A percentile compares a stretch with the other conserved stretches of the same genome.
Evolutionary conservation across 2,888 invertebrate species (phyloP).

Genomic region (Ernsta delagoae): DNA sequence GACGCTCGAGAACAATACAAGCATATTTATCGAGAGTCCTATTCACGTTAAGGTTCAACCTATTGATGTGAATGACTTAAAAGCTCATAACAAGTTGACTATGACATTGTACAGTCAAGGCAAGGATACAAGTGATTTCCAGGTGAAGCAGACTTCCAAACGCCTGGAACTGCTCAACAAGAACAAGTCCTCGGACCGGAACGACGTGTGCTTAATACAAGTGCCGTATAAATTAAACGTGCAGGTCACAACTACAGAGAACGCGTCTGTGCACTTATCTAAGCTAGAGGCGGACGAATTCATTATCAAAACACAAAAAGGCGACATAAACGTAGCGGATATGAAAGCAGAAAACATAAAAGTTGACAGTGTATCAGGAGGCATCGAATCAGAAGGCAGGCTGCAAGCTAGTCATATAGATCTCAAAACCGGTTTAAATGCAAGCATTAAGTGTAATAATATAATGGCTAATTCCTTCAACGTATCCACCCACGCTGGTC

Average conservation of each 20-base stretch:
- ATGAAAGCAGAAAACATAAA: slow-evolving; percentile 73
- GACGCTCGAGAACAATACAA: slow-evolving; percentile 75
- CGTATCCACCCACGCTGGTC: slow-evolving; percentile 72
- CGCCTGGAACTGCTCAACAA: slow-evolving; percentile 76
- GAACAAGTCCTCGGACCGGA: slow-evolving; percentile 67
- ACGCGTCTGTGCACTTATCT: slow-evolving; percentile 70
- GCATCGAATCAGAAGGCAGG: slow-evolving; percentile 65
- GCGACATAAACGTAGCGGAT: slow-evolving; percentile 63
- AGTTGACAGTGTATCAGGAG: slow-evolving; percentile 70
- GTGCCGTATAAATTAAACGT: slow-evolving; percentile 79
- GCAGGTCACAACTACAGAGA: slow-evolving; percentile 72
- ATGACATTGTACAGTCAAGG: slow-evolving; percentile 78
- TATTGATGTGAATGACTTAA: slow-evolving; percentile 74
- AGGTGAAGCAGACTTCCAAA: slow-evolving; percentile 78
- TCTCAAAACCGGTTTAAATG: slow-evolving; percentile 69
- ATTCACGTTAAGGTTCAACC: slow-evolving; percentile 80
- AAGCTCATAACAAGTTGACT: slow-evolving; percentile 74
- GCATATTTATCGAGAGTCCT: slow-evolving; percentile 79
- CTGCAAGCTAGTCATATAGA: slow-evolving; percentile 72
- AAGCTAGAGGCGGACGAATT: slow-evolving; percentile 78
- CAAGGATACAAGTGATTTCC: slow-evolving; percentile 74
- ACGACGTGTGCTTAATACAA: slow-evolving; percentile 77
- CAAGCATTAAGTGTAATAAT: slow-evolving; percentile 71
- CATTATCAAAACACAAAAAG: slow-evolving; percentile 75
- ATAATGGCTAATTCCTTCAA: slow-evolving; percentile 72